Evolutionary conservation across 2,113 vertebrate genomes (phyloP), one percentile per base, ranked within the genome.

Genomic region (Pyrgilauda ruficollis): DNA sequence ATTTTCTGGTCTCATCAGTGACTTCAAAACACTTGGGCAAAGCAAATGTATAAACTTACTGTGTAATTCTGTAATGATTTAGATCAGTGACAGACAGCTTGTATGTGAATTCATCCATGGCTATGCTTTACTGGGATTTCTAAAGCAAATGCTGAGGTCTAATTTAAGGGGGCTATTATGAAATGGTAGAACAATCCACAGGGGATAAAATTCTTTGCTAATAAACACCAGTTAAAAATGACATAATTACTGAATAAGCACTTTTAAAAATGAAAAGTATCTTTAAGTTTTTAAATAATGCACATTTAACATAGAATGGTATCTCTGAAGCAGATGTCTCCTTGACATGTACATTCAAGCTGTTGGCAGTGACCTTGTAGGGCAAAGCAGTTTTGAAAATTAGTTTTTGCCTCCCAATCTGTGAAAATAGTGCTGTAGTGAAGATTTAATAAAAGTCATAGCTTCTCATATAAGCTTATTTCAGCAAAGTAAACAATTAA

Each of bases 401-500:
- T 80, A 97, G 97, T 92, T 97, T 98, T 98, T 97, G 96, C 97
- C 96, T 98, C 94, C 89, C 96, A 97, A 97, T 97, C 97, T 98
- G 97, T 97, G 97, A 97, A 98, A 98, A 98, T 97, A 97, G 94
- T 97, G 97, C 98, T 98, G 97, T 73, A 97, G 94, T 91, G 95
- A 98, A 98, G 96, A 98, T 97, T 98, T 97, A 94, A 97, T 97
- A 98, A 97, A 98, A 98, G 93, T 95, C 94, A 91, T 87, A 93
- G 91, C 92, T 96, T 94, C 96, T 97, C 90, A 78, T 84, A 97
- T 94, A 96, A 96, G 98, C 97, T 98, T 98, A 97, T 98, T 98
- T 98, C 97, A 98, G 98, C 98, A 98, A 97, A 98, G 97, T 97
- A 98, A 98, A 98, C 97, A 98, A 98, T 98, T 98, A 98, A 97